Evolutionary conservation across 2,797 vertebrate species (phyloP).

Genomic region (Psittacula echo): DNA sequence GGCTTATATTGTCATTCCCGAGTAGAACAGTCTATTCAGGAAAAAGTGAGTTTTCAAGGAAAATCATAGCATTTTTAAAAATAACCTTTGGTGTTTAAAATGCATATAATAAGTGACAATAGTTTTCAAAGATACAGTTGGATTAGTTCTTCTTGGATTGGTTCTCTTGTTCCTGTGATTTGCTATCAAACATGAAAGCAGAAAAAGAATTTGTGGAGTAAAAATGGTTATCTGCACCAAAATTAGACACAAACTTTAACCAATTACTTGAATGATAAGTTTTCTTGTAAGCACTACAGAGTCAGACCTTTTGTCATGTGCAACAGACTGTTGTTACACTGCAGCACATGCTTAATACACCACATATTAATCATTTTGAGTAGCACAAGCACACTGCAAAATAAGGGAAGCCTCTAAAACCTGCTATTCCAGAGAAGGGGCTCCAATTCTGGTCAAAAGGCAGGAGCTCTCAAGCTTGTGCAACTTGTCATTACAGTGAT

Average conservation of each 20-base stretch:
- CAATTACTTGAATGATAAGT: neutral
- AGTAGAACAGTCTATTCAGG: neutral
- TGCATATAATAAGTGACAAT: constrained; percentile 6
- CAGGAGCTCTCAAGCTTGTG: neutral
- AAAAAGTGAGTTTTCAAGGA: constrained; percentile 10
- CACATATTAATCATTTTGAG: neutral
- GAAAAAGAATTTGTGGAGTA: neutral
- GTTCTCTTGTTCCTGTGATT: neutral
- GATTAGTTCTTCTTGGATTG: constrained; percentile 34
- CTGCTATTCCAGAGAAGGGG: neutral
- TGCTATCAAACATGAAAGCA: neutral
- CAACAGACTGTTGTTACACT: neutral
- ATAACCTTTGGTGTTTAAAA: constrained; percentile 40
- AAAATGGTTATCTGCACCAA: neutral
- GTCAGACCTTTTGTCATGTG: neutral
- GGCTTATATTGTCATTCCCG: neutral
- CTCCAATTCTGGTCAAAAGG: neutral
- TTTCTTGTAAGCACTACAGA: neutral
- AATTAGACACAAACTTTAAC: neutral
- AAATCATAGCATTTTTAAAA: constrained; percentile 13
- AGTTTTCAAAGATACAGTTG: neutral
- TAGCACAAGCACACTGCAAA: neutral
- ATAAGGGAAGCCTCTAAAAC: neutral
- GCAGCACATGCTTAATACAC: neutral
- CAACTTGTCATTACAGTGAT: neutral